Evolutionary conservation across 1,140 invertebrate genomes (phyloP).

Genomic region (Akabosia matsudoensis): DNA sequence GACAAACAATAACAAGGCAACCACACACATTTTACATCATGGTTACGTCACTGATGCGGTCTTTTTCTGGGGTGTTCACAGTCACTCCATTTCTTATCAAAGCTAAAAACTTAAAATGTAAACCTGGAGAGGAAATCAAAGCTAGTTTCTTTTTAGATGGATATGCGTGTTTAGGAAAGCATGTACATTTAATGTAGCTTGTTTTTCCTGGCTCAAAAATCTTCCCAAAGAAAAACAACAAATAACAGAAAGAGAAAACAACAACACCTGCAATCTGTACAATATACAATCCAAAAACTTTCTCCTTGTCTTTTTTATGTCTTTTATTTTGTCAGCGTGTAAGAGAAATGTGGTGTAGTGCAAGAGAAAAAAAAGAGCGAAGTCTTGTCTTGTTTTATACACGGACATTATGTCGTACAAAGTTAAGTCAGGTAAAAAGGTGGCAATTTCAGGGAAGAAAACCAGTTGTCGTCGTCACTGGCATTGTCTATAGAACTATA

Average conservation of each 20-base stretch:
- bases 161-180: background rate
- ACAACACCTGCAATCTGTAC: slow-evolving; percentile 23
- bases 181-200: background rate
- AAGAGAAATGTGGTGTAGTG: background rate
- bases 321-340: background rate
- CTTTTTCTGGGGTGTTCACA: too few relatives aligned
- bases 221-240: background rate
- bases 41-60: slow-evolving; percentile 9
- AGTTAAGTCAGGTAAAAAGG: background rate
- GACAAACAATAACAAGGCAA: background rate
- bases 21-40: background rate
- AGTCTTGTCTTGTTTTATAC: background rate
- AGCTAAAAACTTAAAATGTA: too few relatives aligned
- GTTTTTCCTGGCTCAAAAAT: background rate
- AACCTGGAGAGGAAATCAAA: background rate
- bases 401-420: background rate
- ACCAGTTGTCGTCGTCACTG: too few relatives aligned
- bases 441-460: background rate
- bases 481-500: too few relatives aligned
- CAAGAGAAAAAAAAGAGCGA: background rate
- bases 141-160: background rate
- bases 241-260: background rate
- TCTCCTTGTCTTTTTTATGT: background rate
- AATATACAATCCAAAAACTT: background rate
- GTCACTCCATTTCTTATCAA: too few relatives aligned